Evolutionary conservation across 2,797 vertebrate species (phyloP).

Genomic region (Oreortyx pictus): DNA sequence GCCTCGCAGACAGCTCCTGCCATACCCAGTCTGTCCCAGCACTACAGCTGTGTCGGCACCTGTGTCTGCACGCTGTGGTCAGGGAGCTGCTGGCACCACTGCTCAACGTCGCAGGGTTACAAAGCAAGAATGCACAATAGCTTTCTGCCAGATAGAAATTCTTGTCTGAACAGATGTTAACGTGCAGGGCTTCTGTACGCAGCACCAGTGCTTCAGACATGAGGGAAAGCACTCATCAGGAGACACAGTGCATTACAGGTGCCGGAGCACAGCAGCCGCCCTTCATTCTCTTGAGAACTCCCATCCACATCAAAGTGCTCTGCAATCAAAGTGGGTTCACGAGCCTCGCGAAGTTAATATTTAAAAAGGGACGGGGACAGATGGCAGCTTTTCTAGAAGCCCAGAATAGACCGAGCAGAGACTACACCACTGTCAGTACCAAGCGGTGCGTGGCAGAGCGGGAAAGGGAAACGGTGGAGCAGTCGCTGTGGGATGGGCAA

Average conservation of each 20-base stretch:
- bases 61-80: accelerated
- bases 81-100: accelerated
- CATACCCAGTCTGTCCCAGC: neutral
- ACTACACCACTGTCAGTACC: neutral
- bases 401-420: neutral
- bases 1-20: neutral
- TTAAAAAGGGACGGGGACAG: conserved; percentile 40
- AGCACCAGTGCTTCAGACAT: neutral
- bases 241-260: neutral
- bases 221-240: neutral
- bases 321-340: conserved; percentile 3
- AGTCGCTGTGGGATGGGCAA: conserved; percentile 19
- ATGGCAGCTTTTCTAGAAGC: conserved; percentile 4
- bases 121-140: neutral
- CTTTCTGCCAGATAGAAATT: neutral
- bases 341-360: conserved; percentile 39
- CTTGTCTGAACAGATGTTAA: neutral
- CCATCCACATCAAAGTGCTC: conserved; percentile 3
- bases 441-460: neutral
- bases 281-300: neutral
- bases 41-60: neutral
- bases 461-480: conserved; percentile 17
- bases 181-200: neutral
- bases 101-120: neutral
- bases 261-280: neutral